These are phyloP conservation scores for Enteromius mattozi DNA, from an alignment of 2,797 vertebrate genomes.

Conservation along the genomic window DNA sequence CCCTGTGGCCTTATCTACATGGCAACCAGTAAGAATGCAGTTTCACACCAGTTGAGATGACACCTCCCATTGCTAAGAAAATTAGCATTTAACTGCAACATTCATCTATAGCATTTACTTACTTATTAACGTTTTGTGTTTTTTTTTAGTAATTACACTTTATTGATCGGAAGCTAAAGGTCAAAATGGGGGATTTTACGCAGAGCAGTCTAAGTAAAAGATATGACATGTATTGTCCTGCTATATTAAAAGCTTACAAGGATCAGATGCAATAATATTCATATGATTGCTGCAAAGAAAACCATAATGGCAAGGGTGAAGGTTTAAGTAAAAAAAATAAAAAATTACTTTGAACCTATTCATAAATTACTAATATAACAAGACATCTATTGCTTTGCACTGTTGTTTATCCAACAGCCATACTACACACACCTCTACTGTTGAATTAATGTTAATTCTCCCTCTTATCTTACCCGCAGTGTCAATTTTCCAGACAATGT, in stretches of 20 bases:
- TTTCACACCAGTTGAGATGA: neutral
- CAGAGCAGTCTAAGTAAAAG: neutral
- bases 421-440: slow-evolving; percentile 30
- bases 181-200: neutral
- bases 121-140: neutral
- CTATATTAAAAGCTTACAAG: neutral
- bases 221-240: neutral
- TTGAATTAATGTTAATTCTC: slow-evolving; percentile 21
- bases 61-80: neutral
- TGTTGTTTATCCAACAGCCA: slow-evolving; percentile 35
- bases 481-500: slow-evolving; percentile 48
- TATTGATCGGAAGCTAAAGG: slow-evolving; percentile 25
- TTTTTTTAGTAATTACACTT: slow-evolving; percentile 9
- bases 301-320: slow-evolving; percentile 26
- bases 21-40: slow-evolving; percentile 15
- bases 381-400: neutral
- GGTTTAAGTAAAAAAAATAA: neutral
- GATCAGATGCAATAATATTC: slow-evolving; percentile 13
- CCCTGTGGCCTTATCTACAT: slow-evolving; percentile 1
- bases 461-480: slow-evolving; percentile 31
- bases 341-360: neutral
- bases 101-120: neutral
- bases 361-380: slow-evolving; percentile 1
- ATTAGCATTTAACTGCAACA: neutral
- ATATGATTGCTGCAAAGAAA: slow-evolving; percentile 24